phyloP scores from a whole-genome alignment of 2,113 vertebrate genomes.

The Sapayoa aenigma region DNA sequence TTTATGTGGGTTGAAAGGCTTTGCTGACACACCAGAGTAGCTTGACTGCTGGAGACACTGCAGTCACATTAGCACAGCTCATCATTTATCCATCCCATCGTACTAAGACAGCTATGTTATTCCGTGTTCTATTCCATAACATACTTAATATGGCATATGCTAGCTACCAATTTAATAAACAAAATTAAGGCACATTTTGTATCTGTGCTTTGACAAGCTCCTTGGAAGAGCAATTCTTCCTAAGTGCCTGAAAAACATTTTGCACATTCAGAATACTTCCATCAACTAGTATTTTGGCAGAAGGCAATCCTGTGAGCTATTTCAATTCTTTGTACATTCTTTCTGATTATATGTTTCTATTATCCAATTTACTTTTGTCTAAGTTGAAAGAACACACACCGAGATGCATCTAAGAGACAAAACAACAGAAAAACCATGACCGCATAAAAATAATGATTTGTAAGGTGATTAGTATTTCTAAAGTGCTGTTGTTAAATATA shows the following conservation, averaged over 20 bases:
- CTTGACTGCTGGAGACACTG: neutral
- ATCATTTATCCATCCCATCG: rapidly evolving
- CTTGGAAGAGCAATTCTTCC: neutral
- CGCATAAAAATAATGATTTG: neutral
- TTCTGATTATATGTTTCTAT: neutral
- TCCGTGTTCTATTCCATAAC: neutral
- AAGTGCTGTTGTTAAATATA: constrained; percentile 21
- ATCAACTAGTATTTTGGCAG: neutral
- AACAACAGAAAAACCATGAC: neutral
- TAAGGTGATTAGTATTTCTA: constrained; percentile 10
- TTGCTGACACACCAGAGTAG: neutral
- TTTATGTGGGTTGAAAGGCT: neutral
- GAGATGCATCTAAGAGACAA: neutral
- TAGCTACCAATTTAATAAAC: neutral
- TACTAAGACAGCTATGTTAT: neutral
- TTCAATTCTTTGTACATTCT: neutral
- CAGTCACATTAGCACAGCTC: neutral
- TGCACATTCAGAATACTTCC: neutral
- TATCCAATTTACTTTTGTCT: neutral
- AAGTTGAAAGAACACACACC: neutral
- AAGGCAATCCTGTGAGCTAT: neutral
- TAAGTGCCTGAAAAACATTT: neutral
- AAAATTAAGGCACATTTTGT: constrained; percentile 43
- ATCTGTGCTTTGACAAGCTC: constrained; percentile 7
- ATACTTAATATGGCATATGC: neutral